Conservation (phyloP, 2,113 vertebrate species). For the Rhynchopsitta pachyrhyncha region DNA sequence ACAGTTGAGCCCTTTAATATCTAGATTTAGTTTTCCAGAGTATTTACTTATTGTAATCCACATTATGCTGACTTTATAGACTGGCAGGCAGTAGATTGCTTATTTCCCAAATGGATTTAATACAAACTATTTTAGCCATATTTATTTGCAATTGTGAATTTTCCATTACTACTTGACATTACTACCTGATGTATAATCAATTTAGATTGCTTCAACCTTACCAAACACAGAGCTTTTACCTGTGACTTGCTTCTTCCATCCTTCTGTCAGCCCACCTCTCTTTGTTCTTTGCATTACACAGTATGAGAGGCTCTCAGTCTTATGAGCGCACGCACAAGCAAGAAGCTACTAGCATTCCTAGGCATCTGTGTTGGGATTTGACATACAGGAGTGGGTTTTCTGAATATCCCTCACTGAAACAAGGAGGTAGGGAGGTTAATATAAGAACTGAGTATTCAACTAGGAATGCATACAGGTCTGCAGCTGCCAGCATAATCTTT, state of each 20-base stretch:
- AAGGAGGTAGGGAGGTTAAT: neutral
- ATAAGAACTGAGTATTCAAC: neutral
- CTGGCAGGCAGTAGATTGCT: neutral
- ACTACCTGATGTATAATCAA: neutral
- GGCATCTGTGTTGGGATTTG: neutral
- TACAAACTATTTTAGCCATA: neutral
- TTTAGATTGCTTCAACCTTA: neutral
- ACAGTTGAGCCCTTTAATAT: neutral
- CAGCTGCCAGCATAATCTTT: neutral
- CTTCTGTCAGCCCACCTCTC: neutral
- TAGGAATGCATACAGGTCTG: neutral
- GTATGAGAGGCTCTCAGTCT: neutral
- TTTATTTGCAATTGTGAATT: slow-evolving; percentile 1
- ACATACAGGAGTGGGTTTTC: neutral
- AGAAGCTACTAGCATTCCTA: neutral
- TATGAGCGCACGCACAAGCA: neutral
- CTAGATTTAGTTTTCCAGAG: neutral
- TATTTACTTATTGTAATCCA: neutral
- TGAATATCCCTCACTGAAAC: neutral
- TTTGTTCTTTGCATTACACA: neutral
- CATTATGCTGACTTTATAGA: neutral
- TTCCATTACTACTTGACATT: neutral
- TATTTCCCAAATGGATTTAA: slow-evolving; percentile 15
- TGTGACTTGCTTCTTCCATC: fast-evolving
- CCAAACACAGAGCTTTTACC: neutral